A percentile compares a stretch with the other conserved stretches of the same genome.
phyloP scores from a whole-genome alignment of 64 coral and sea anemone genomes.

The Hydrozoanthus tunicans region DNA sequence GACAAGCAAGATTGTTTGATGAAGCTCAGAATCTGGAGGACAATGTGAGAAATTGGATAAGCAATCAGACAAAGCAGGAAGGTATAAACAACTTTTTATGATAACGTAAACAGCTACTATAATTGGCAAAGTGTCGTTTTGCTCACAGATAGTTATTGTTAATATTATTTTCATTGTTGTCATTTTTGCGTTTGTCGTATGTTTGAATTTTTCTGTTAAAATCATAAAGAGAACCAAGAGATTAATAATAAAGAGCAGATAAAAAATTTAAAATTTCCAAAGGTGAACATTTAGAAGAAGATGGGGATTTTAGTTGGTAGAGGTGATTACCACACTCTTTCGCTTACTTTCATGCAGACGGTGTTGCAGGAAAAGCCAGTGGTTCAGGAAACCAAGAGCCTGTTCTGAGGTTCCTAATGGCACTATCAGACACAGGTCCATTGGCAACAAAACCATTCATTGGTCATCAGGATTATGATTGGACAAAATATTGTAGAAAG shows the following conservation, averaged over 20 bases:
- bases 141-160: not conserved
- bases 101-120: not conserved
- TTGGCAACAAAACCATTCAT: not conserved
- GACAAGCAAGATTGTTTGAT: slow-evolving; percentile 22
- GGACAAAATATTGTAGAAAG: not conserved
- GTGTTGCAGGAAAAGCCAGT: not conserved
- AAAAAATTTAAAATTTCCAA: too few relatives aligned
- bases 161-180: not conserved
- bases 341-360: not conserved
- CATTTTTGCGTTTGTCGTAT: not conserved
- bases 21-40: slow-evolving; percentile 44
- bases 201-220: not conserved
- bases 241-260: too few relatives aligned
- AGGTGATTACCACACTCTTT: not conserved
- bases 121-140: not conserved
- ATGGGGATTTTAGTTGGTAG: too few relatives aligned
- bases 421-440: slow-evolving; percentile 27
- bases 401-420: slow-evolving; percentile 26
- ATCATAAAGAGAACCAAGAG: not conserved
- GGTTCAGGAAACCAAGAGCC: not conserved
- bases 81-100: not conserved
- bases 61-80: not conserved
- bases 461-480: slow-evolving; percentile 1
- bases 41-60: slow-evolving; percentile 10
- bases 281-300: too few relatives aligned